phyloP scores from a whole-genome alignment of 1,140 invertebrate species.

The Drosophila chauvacae region DNA sequence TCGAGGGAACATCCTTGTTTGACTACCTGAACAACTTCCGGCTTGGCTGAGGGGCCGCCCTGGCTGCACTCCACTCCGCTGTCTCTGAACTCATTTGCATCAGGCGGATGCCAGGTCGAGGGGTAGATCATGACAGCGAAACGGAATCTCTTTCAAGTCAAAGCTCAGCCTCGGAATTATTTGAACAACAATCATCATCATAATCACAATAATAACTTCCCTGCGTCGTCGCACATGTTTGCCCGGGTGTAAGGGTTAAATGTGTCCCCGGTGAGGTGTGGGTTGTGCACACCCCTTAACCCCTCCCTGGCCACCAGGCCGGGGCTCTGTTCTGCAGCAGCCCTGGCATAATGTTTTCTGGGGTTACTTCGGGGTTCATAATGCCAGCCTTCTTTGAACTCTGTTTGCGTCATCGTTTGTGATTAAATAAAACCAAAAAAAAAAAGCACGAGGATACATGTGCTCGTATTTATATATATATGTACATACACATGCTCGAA shows the following conservation, averaged over 20 bases:
- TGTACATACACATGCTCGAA: slow-evolving; percentile 2
- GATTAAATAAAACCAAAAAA: slow-evolving; percentile 68
- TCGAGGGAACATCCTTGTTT: slow-evolving; percentile 23
- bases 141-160: slow-evolving; percentile 59
- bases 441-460: slow-evolving; percentile 40
- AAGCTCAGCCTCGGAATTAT: slow-evolving; percentile 54
- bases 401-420: slow-evolving; percentile 77
- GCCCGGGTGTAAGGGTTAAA: slow-evolving; percentile 48
- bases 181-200: slow-evolving; percentile 61
- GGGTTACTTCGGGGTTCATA: slow-evolving; percentile 57
- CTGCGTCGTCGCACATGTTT: slow-evolving; percentile 37
- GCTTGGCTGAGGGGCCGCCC: slow-evolving; percentile 23
- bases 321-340: slow-evolving; percentile 17
- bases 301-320: not conserved
- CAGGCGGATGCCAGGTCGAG: slow-evolving; percentile 12
- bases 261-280: slow-evolving; percentile 39
- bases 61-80: not conserved
- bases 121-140: slow-evolving; percentile 44
- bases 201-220: slow-evolving; percentile 57
- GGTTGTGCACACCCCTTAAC: slow-evolving; percentile 30
- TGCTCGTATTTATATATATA: slow-evolving; percentile 10
- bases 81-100: slow-evolving; percentile 42
- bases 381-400: slow-evolving; percentile 56
- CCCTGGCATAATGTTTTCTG: slow-evolving; percentile 19
- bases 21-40: slow-evolving; percentile 74